A percentile compares a stretch with the other conserved stretches of the same genome.
Evolutionary conservation across 2,888 invertebrate genomes (phyloP).

Genomic region (Ornithoptera alexandrae): DNA sequence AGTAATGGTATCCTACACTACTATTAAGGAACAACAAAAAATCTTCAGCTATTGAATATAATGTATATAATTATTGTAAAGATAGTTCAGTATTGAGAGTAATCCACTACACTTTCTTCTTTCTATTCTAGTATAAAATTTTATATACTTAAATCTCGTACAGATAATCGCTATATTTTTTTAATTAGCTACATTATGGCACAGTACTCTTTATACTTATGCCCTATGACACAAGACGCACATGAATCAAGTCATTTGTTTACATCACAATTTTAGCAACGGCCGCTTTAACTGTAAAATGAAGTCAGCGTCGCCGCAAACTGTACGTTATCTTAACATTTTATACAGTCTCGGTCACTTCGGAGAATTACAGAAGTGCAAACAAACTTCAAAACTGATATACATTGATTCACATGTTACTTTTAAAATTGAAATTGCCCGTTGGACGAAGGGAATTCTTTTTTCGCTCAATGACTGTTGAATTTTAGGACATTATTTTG

Average conservation of each 20-base stretch:
- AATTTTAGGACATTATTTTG: too few relatives aligned
- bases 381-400: background rate
- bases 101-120: too few relatives aligned
- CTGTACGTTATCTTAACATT: background rate
- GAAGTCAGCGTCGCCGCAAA: constrained; percentile 14
- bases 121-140: too few relatives aligned
- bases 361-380: background rate
- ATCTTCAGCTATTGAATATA: too few relatives aligned
- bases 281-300: constrained; percentile 8
- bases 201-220: background rate
- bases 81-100: too few relatives aligned
- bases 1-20: too few relatives aligned
- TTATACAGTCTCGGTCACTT: background rate
- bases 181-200: background rate
- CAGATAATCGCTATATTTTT: too few relatives aligned
- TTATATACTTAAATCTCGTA: too few relatives aligned
- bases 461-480: too few relatives aligned
- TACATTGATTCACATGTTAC: background rate
- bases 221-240: background rate
- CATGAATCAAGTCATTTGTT: constrained; percentile 2
- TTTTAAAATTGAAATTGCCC: background rate
- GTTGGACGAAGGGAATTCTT: too few relatives aligned
- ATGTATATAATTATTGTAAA: too few relatives aligned
- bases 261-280: constrained; percentile 6
- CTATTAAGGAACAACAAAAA: too few relatives aligned